Evolutionary conservation across 2,113 vertebrate genomes (phyloP), one percentile per base, ranked within the genome.

Genomic region (Perca fluviatilis): DNA sequence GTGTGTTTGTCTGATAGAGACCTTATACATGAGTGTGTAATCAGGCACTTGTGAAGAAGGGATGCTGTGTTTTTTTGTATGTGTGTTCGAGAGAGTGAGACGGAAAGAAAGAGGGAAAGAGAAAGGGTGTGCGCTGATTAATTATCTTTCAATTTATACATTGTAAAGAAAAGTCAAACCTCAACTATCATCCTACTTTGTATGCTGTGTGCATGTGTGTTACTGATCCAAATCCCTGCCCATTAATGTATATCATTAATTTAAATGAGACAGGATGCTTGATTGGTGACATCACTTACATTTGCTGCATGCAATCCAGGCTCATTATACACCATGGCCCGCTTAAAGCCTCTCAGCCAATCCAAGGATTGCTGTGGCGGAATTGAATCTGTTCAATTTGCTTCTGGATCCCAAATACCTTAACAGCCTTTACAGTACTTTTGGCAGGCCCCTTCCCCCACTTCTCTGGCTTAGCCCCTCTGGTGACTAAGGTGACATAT

Each of bases 321-420:
- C 57, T 87, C 85, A 84, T 90, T 88, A 88, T 21, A 47, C 60
- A 50, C 68, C 81, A 40, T 23, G 12, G 57, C 65, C 79, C 15
- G 49, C 66, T 91, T 84, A 82, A 84, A 82, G 70, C 67, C 50
- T 83, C 50, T 79, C 61, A 58, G 53, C 86, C 86, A 84, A 82
- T 70, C 80, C 49, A 46, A 63, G 53, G 33, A 74, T 79, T 77
- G 79, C 83, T 63, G 25, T 80, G 83, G 27, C 50, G 70, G 77
- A 83, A 86, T 77, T 87, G 68, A 89, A 93, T 91, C 79, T 73
- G 77, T 82, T 88, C 82, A 86, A 88, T 87, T 89, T 90, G 51
- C 77, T 83, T 54, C 58, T 85, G 67, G 83, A 90, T 92, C 73
- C 77, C 76, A 56, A 73, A 85, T 83, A 86, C 82, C 61, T 80